A percentile compares a stretch with the other conserved stretches of the same genome.
Evolutionary conservation across 2,113 vertebrate genomes (phyloP).

Genomic region (Alosa alosa): DNA sequence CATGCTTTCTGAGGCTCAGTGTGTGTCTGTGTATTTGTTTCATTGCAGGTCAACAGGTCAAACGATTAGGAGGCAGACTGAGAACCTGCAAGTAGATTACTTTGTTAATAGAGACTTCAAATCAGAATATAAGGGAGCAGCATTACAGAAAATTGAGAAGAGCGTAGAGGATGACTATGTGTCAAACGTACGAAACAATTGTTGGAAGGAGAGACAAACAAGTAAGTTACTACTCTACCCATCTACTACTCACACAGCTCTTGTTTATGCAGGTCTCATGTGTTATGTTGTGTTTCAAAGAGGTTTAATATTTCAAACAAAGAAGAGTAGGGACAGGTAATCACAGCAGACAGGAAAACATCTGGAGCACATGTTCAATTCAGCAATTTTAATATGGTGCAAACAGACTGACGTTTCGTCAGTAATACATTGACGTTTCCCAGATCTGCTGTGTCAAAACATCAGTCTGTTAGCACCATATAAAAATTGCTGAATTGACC

Average conservation of each 20-base stretch:
- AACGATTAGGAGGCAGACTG: constrained; percentile 88
- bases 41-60: constrained; percentile 84
- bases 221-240: constrained; percentile 75
- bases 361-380: too few species aligned
- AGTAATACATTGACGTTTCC: too few species aligned
- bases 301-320: neutral
- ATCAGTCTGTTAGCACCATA: too few species aligned
- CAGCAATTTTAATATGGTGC: too few species aligned
- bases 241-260: neutral
- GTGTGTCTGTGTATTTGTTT: neutral
- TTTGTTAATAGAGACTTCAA: constrained; percentile 93
- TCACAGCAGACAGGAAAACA: too few species aligned
- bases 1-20: neutral
- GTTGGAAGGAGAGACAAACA: constrained; percentile 96
- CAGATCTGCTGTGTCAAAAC: too few species aligned
- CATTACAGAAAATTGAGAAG: constrained; percentile 92
- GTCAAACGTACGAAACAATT: constrained; percentile 91
- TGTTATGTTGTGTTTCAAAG: too few species aligned
- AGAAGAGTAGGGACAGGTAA: too few species aligned
- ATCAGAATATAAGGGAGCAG: constrained; percentile 87
- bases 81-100: constrained; percentile 86
- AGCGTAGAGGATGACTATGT: constrained; percentile 96
- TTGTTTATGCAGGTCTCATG: too few species aligned
- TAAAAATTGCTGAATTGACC: too few species aligned
- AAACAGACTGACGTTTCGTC: too few species aligned